Percentiles rank a stretch among this genome's conserved stretches.
Evolutionary conservation across 2,888 invertebrate genomes (phyloP).

Genomic region (Tetranychus truncatus): DNA sequence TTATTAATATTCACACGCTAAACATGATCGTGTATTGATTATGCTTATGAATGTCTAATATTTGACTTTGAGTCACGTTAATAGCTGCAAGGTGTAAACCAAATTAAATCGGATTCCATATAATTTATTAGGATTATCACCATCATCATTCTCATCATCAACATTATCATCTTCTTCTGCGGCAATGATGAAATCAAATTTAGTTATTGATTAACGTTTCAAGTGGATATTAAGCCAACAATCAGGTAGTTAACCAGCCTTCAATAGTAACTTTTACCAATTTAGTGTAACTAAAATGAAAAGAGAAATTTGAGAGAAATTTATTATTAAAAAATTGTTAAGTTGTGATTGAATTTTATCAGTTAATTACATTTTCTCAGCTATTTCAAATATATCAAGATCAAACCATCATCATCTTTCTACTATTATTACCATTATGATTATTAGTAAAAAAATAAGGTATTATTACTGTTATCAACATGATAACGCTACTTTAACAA

Average conservation of each 20-base stretch:
- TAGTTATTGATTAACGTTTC: neutral
- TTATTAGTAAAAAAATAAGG: neutral
- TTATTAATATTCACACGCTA: neutral
- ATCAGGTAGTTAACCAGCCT: too few species aligned
- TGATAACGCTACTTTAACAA: neutral
- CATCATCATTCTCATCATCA: neutral
- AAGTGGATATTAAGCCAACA: too few species aligned
- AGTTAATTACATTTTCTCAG: neutral
- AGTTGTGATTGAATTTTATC: neutral
- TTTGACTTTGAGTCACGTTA: constrained; percentile 1
- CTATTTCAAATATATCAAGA: neutral
- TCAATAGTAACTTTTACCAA: too few species aligned
- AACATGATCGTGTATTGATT: neutral
- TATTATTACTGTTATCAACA: neutral
- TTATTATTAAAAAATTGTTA: neutral
- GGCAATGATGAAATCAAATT: neutral
- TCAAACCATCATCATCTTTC: neutral
- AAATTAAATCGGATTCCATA: neutral
- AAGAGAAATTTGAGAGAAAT: neutral
- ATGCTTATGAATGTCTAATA: neutral
- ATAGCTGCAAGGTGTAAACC: neutral
- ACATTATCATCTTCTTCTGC: neutral
- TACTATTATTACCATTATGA: neutral
- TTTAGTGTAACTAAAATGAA: neutral
- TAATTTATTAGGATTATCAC: neutral